A percentile compares a stretch with the other conserved stretches of the same genome.
Evolutionary conservation across 1,140 invertebrate genomes (phyloP).

Genomic region (Helicorthomorpha holstii): DNA sequence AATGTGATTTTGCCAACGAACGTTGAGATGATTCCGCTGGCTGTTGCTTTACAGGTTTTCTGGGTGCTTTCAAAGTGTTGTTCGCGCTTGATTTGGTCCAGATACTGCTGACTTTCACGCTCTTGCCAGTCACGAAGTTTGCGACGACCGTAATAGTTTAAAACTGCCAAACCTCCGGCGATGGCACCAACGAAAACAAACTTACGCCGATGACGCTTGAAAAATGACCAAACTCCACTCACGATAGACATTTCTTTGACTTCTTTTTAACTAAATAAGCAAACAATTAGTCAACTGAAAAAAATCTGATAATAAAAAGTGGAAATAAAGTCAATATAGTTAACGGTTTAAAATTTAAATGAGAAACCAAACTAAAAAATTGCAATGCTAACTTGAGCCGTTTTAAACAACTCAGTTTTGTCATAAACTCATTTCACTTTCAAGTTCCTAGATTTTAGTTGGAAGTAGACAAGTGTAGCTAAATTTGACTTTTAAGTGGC

Average conservation of each 20-base stretch:
- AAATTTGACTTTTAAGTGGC: too few relatives aligned
- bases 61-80: conserved; percentile 81
- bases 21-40: conserved; percentile 48
- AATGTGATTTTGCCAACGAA: conserved; percentile 47
- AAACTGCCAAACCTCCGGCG: conserved; percentile 46
- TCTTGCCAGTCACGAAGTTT: conserved; percentile 68
- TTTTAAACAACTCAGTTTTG: too few relatives aligned
- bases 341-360: too few relatives aligned
- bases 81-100: conserved; percentile 55
- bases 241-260: background rate
- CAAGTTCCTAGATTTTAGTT: too few relatives aligned
- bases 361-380: too few relatives aligned
- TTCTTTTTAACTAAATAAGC: too few relatives aligned
- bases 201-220: conserved; percentile 48
- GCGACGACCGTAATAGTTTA: conserved; percentile 51
- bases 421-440: too few relatives aligned
- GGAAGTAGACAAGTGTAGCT: too few relatives aligned
- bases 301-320: too few relatives aligned
- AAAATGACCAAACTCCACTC: conserved; percentile 41
- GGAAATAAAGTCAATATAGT: too few relatives aligned
- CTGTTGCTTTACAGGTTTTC: conserved; percentile 67
- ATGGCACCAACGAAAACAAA: conserved; percentile 49
- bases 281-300: too few relatives aligned
- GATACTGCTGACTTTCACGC: conserved; percentile 52
- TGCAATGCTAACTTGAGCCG: too few relatives aligned